These are phyloP conservation scores for Cheilosia vulpina DNA, from an alignment of 2,888 invertebrate species.

Conservation along the genomic window DNA sequence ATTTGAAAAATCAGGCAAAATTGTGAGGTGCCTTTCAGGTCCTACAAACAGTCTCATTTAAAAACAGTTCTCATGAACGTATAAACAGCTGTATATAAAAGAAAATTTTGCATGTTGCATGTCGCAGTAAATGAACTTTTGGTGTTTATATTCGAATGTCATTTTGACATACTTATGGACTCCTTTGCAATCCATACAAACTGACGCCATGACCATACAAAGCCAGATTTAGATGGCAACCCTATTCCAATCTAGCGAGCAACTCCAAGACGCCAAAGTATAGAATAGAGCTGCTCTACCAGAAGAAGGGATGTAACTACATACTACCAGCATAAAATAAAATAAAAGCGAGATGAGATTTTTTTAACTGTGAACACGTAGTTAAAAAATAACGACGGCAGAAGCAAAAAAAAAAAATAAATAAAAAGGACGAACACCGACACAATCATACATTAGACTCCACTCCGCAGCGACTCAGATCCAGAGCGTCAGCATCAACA, in stretches of 20 bases:
- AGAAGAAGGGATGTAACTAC: constrained; percentile 75
- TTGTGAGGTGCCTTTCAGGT: too few relatives aligned
- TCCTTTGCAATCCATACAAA: too few relatives aligned
- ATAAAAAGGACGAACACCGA: constrained; percentile 65
- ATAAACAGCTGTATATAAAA: neutral
- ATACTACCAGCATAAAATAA: constrained; percentile 74
- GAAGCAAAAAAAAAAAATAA: constrained; percentile 38
- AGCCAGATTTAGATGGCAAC: constrained; percentile 38
- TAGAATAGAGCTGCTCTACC: constrained; percentile 72
- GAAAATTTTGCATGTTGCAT: too few relatives aligned
- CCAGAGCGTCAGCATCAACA: constrained; percentile 10
- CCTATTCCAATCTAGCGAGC: constrained; percentile 30
- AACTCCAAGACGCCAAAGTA: constrained; percentile 73
- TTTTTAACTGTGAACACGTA: constrained; percentile 81
- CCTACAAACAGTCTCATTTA: too few relatives aligned
- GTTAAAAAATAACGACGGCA: constrained; percentile 79
- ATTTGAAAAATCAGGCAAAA: too few relatives aligned
- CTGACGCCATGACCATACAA: neutral
- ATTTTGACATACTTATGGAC: too few relatives aligned
- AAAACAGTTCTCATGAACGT: too few relatives aligned
- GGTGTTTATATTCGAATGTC: too few relatives aligned
- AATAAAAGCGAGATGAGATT: constrained; percentile 80
- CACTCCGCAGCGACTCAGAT: neutral
- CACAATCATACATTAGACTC: constrained; percentile 33
- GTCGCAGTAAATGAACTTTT: too few relatives aligned